Conservation (phyloP, 2,888 invertebrate species). For the Drosophila nr. perissopoda region DNA sequence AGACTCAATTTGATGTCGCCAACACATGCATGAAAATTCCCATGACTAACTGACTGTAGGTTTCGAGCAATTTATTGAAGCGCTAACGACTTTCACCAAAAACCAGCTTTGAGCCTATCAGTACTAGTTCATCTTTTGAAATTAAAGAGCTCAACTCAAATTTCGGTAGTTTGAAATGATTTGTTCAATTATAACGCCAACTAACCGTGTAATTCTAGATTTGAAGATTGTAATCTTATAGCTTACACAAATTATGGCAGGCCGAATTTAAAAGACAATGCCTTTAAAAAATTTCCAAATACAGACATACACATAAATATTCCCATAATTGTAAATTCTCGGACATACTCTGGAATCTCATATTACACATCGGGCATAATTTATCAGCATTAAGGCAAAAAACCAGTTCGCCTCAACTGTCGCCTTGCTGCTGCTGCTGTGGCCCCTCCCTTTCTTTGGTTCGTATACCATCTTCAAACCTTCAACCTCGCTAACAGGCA, state of each 20-base stretch:
- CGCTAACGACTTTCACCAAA: conserved; percentile 9
- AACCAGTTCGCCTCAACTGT: conserved; percentile 60
- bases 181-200: conserved; percentile 20
- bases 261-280: conserved; percentile 25
- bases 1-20: conserved; percentile 46
- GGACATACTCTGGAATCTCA: conserved; percentile 35
- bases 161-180: conserved; percentile 32
- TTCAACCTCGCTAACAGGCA: conserved; percentile 31
- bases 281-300: conserved; percentile 19
- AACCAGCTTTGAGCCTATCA: conserved; percentile 3
- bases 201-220: conserved; percentile 32
- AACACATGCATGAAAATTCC: conserved; percentile 27
- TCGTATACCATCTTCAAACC: conserved; percentile 16
- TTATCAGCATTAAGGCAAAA: conserved; percentile 63
- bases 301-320: conserved; percentile 13
- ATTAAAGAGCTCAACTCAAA: conserved; percentile 7
- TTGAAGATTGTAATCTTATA: conserved; percentile 32
- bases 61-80: conserved; percentile 1
- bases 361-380: conserved; percentile 62
- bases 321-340: conserved; percentile 47
- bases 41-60: conserved; percentile 17
- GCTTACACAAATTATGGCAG: conserved; percentile 33
- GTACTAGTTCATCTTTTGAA: conserved; percentile 21
- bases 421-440: neutral
- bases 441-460: neutral